Evolutionary conservation across 2,113 vertebrate species (phyloP).

Genomic region (Pygoscelis antarcticus): DNA sequence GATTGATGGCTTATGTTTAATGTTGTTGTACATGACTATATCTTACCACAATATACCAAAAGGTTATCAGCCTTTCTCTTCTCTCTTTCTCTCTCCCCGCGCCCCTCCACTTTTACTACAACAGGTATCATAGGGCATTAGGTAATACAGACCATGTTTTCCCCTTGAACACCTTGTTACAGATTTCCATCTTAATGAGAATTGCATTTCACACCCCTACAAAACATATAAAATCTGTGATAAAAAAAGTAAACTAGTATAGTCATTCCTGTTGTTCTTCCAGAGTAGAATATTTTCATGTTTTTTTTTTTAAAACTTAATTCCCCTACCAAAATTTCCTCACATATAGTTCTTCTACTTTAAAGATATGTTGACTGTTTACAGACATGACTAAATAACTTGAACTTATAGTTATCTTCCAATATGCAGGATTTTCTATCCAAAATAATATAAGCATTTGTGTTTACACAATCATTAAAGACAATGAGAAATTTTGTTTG

Average conservation of each 20-base stretch:
- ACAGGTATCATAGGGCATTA: too few relatives aligned
- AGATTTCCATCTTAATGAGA: background rate
- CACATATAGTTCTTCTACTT: background rate
- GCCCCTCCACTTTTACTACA: background rate
- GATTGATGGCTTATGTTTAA: background rate
- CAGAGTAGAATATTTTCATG: background rate
- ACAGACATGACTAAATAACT: background rate
- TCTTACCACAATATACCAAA: background rate
- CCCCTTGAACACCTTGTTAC: background rate
- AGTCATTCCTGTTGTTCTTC: background rate
- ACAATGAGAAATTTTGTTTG: background rate
- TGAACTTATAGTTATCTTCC: background rate
- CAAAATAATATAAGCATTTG: background rate
- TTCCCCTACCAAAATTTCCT: background rate
- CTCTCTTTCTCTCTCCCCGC: background rate
- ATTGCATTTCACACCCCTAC: background rate
- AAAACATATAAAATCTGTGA: background rate
- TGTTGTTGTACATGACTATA: background rate
- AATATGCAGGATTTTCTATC: background rate
- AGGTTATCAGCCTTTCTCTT: background rate
- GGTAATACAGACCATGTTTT: background rate
- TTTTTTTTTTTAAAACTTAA: background rate
- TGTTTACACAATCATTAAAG: background rate
- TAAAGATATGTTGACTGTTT: background rate
- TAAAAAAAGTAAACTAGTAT: background rate